These are phyloP conservation scores for Ceuthmochares aereus DNA, from an alignment of 2,113 vertebrate genomes.

Conservation along the genomic window DNA sequence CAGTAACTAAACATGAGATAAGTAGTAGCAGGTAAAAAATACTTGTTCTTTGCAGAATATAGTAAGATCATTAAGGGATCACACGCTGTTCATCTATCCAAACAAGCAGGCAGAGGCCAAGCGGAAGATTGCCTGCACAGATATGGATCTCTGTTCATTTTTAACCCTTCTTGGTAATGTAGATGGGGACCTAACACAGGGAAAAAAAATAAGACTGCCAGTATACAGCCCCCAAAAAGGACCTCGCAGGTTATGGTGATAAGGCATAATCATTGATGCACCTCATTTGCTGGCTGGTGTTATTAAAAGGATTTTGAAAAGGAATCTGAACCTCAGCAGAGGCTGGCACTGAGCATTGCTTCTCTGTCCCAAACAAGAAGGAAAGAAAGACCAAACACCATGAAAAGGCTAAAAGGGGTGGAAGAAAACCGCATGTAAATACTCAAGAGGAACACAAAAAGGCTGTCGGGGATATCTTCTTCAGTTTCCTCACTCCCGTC, in stretches of 20 bases:
- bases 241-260: neutral
- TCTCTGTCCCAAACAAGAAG: neutral
- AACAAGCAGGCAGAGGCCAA: neutral
- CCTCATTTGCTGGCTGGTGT: neutral
- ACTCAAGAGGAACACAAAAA: neutral
- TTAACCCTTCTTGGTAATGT: neutral
- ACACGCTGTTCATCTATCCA: neutral
- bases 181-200: neutral
- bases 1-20: conserved; percentile 22
- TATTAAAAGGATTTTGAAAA: neutral
- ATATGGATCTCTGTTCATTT: neutral
- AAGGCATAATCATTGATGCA: neutral
- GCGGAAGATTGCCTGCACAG: neutral
- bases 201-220: neutral
- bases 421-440: neutral
- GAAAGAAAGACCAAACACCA: neutral
- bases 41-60: neutral
- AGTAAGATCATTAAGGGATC: neutral
- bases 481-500: neutral
- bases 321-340: neutral
- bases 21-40: neutral
- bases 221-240: neutral
- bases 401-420: neutral
- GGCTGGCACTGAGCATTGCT: neutral
- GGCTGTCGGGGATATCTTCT: neutral